phyloP scores from a whole-genome alignment of 1,140 invertebrate species.

The Camponotus pennsylvanicus region DNA sequence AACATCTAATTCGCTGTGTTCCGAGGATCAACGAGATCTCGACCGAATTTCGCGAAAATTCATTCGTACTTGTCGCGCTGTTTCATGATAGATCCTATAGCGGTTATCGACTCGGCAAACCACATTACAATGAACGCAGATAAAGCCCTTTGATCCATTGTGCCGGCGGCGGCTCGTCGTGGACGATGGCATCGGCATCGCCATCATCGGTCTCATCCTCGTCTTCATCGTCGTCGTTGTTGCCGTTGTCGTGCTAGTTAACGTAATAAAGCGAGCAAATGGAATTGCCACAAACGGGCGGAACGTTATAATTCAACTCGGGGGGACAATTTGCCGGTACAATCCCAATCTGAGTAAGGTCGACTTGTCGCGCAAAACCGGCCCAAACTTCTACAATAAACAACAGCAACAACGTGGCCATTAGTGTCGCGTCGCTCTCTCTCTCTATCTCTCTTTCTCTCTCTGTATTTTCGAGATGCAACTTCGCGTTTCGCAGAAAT shows the following conservation, averaged over 20 bases:
- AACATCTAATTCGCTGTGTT: slow-evolving; percentile 2
- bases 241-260: slow-evolving; percentile 58
- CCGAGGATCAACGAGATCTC: not conserved
- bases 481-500: not conserved
- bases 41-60: slow-evolving; percentile 15
- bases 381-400: slow-evolving; percentile 75
- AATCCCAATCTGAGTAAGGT: slow-evolving; percentile 74
- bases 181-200: slow-evolving; percentile 34
- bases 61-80: not conserved
- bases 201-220: slow-evolving; percentile 53
- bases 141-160: slow-evolving; percentile 69
- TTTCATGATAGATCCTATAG: not conserved
- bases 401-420: slow-evolving; percentile 63
- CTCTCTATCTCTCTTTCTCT: no score
- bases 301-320: slow-evolving; percentile 74
- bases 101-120: not conserved
- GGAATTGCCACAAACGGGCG: slow-evolving; percentile 73
- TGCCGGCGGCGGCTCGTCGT: slow-evolving; percentile 43
- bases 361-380: slow-evolving; percentile 65
- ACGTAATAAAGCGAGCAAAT: slow-evolving; percentile 74
- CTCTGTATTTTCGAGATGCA: not conserved
- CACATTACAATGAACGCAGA: slow-evolving; percentile 22
- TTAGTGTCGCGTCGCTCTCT: slow-evolving; percentile 43
- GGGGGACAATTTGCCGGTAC: slow-evolving; percentile 74
- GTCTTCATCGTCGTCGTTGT: slow-evolving; percentile 37